Evolutionary conservation across 2,113 vertebrate genomes (phyloP), one percentile per base, ranked within the genome.

Genomic region (Sturnus vulgaris): DNA sequence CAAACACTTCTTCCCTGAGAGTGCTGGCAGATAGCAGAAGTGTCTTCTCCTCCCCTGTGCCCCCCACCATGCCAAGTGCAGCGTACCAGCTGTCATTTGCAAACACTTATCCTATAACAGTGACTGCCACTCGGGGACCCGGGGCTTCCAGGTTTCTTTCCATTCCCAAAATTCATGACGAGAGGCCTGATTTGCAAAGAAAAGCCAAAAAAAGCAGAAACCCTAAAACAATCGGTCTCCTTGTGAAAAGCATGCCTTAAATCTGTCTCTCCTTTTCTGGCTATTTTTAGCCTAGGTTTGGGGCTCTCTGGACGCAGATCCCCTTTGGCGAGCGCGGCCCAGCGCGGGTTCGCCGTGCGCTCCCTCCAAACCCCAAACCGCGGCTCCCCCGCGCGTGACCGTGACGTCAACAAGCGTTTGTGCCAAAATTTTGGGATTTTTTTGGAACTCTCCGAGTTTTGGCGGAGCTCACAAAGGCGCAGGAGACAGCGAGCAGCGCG

Each of bases 361-460:
- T 44, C 42, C 42, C 17, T 12, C 57, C 39, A 1, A 5, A 35
- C 9, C 68, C 21, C 46, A 47, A 47, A 23, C 53, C 7, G 73
- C 63, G n/a, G 72, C 44, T 80, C 11, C 10, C 12, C 30, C 28
- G 1, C 9, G 13, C 1, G 13, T 3, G 50, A 1, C 3, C 0
- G n/a, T 8, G 81, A 31, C 46, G 10, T 4, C 76, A 12, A 0
- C 6, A 0, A 39, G 11, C 1, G 0, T 18, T 47, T 17, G 27
- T 7, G 49, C 49, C 3, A 11, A 71, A 89, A 52, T 6, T 42
- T 15, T 15, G 40, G 40, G 15, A 42, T 42, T 42, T 42, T 42
- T 42, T 42, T 42, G 40, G 40, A 42, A 42, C 40, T 42, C 0
- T 17, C 47, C 22, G 16, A 7, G 11, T 7, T 35, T 18, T 6